Percentiles rank a stretch among this genome's conserved stretches.
Evolutionary conservation across 2,888 invertebrate genomes (phyloP).

Genomic region (Leuctra nigra): DNA sequence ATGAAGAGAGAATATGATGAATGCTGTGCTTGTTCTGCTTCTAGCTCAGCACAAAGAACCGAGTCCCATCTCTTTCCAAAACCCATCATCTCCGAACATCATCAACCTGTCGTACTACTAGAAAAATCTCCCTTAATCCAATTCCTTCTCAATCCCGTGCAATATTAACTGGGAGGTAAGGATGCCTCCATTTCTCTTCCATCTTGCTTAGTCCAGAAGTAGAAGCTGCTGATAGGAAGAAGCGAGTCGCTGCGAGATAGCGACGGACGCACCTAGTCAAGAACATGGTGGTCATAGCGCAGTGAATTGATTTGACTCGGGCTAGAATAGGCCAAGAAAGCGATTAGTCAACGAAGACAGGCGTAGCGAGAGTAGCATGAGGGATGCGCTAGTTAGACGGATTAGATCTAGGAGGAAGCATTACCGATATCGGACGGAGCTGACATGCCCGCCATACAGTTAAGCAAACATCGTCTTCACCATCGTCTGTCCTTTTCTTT

Average conservation of each 20-base stretch:
- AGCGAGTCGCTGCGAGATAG: too few species aligned
- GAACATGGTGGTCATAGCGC: neutral
- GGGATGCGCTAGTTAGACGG: neutral
- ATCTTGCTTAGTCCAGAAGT: neutral
- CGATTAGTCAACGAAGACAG: conserved; percentile 2
- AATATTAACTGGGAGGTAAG: conserved; percentile 8
- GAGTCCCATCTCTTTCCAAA: too few species aligned
- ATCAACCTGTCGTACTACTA: too few species aligned
- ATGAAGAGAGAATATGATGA: too few species aligned
- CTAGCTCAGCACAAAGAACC: too few species aligned
- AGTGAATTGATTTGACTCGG: neutral
- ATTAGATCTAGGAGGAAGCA: neutral
- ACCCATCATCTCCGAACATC: too few species aligned
- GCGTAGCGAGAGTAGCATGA: neutral
- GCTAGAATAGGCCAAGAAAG: neutral
- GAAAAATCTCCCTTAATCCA: conserved; percentile 1
- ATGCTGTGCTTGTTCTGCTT: too few species aligned
- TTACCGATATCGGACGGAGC: conserved; percentile 4
- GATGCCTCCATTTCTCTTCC: neutral
- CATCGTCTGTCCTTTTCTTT: conserved; percentile 4
- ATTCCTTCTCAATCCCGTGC: conserved; percentile 8
- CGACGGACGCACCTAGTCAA: too few species aligned
- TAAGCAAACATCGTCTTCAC: neutral
- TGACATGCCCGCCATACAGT: neutral
- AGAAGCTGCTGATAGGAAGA: neutral